Base-by-base conservation (phyloP, 2,113 vertebrate genomes). In the Gyps fulvus region DNA sequence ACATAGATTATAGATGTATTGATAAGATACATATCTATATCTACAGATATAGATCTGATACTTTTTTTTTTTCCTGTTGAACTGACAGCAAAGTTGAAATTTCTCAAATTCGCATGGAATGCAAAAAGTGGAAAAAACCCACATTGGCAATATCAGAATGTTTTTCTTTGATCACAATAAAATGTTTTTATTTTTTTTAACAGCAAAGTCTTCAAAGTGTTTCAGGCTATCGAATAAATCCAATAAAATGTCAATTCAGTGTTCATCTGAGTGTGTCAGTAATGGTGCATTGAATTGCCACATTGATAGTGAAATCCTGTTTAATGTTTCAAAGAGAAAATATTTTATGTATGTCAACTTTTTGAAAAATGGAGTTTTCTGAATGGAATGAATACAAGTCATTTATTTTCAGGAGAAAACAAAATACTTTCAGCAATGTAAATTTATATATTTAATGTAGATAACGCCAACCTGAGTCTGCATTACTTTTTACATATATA, bases 221-320 rank as follows among this genome's bases (percentile, higher is more conserved):
- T 63, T 38, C 47, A 16, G 26, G 26, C 26, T 61, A 6, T 15
- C 4, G 11, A 42, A 23, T 3, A 16, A 76, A 87, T 54, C 47
- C 63, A 36, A 12, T 26, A 12, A 72, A 77, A 43, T 8, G 10
- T 9, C 85, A 18, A 38, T 13, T 40, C 42, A 0, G 0, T 10
- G n/a, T 13, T 58, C 72, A 22, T 13, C 40, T n/a, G 36, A 13
- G 55, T 4, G 43, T 3, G 2, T 22, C 61, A 43, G 72, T 21
- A 31, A 40, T 0, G 9, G 72, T 23, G 14, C 25, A 1, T 1
- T 27, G 40, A 20, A 13, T 57, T 31, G 1, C 17, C 32, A 14
- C 19, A 1, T 2, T 7, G 66, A 38, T 11, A 55, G 19, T 13
- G 72, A 45, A 84, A 69, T 31, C 26, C 32, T 7, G 3, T 2